These are phyloP conservation scores for Spondyliosoma cantharus DNA, from an alignment of 2,797 vertebrate genomes.

Conservation along the genomic window DNA sequence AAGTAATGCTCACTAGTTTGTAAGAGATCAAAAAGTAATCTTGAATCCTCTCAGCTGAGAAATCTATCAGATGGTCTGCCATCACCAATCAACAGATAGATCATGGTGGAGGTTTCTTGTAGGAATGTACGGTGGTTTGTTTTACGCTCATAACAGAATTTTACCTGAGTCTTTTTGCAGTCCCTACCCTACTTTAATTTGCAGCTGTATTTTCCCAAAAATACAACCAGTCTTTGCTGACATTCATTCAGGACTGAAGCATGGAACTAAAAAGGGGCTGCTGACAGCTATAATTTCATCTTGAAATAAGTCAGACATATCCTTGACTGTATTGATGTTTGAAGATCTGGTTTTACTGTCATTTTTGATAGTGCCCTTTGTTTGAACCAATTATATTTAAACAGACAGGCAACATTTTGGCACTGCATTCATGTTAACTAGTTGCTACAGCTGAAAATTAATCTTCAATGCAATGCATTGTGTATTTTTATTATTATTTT, in stretches of 20 bases:
- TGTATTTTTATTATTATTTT: not conserved
- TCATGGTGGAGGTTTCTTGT: not conserved
- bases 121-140: not conserved
- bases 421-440: not conserved
- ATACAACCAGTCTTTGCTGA: not conserved
- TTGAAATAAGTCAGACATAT: slow-evolving; percentile 14
- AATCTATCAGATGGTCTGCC: not conserved
- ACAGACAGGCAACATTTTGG: too few relatives aligned
- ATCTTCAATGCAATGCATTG: not conserved
- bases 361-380: not conserved
- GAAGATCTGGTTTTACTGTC: slow-evolving; percentile 8
- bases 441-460: not conserved
- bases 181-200: not conserved
- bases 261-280: not conserved
- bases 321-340: slow-evolving; percentile 1
- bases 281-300: not conserved
- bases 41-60: not conserved
- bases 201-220: not conserved
- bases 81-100: not conserved
- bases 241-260: not conserved
- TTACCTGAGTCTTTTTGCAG: not conserved
- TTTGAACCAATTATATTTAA: not conserved
- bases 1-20: not conserved
- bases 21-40: not conserved
- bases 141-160: not conserved